Evolutionary conservation across 2,888 invertebrate species (phyloP).

Genomic region (Keiferia lycopersicella): DNA sequence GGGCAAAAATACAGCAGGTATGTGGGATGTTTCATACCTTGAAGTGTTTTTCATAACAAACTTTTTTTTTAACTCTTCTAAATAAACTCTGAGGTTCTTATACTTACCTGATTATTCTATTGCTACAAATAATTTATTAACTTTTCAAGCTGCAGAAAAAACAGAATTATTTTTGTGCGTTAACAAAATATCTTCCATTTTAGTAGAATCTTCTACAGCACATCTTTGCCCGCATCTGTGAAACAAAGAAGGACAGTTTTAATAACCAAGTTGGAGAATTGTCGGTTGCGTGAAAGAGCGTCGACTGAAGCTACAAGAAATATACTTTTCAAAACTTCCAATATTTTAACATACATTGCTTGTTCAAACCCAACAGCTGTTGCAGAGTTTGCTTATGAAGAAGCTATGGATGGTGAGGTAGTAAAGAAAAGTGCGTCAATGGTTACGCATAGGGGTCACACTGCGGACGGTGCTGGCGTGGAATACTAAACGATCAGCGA

Average conservation of each 20-base stretch:
- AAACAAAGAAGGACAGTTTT: constrained; percentile 28
- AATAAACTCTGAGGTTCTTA: too few relatives aligned
- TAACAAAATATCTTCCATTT: background rate
- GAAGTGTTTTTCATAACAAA: too few relatives aligned
- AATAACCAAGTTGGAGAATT: constrained; percentile 29
- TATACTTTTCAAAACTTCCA: background rate
- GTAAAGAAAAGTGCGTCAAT: constrained; percentile 17
- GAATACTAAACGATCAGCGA: constrained; percentile 19
- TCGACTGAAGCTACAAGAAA: background rate
- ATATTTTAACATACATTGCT: background rate
- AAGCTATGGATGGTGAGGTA: background rate
- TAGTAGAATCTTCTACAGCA: background rate
- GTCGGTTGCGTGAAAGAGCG: constrained; percentile 24
- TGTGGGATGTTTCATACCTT: too few relatives aligned
- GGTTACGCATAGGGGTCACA: constrained; percentile 14
- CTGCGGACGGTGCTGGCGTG: constrained; percentile 1
- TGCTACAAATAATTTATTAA: too few relatives aligned
- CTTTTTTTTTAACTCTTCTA: too few relatives aligned
- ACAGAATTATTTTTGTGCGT: too few relatives aligned
- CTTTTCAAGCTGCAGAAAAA: background rate
- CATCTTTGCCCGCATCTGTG: constrained; percentile 15
- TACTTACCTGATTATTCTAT: too few relatives aligned
- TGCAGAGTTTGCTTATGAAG: background rate
- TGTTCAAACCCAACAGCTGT: background rate
- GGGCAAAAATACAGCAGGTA: too few relatives aligned